A percentile compares a stretch with the other conserved stretches of the same genome.
Conservation (phyloP, 2,797 vertebrate species). For the Danionella dracula region DNA sequence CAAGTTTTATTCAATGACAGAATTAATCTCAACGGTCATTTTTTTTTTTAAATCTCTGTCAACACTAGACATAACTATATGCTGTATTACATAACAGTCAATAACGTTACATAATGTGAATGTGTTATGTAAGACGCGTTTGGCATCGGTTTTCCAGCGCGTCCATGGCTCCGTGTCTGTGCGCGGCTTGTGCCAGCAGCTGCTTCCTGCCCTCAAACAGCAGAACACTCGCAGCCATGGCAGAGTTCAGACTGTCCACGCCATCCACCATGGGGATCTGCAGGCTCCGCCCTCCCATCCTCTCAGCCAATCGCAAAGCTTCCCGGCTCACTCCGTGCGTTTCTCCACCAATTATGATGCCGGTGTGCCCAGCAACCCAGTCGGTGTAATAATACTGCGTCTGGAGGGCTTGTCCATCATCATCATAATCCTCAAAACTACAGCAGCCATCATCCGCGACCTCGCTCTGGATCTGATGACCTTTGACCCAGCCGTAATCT, state of each 20-base stretch:
- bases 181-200: slow-evolving; percentile 36
- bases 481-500: slow-evolving; percentile 64
- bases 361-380: slow-evolving; percentile 73
- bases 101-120: too few species aligned
- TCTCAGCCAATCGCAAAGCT: slow-evolving; percentile 71
- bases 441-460: slow-evolving; percentile 43
- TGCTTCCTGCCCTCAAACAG: slow-evolving; percentile 90
- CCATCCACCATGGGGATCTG: slow-evolving; percentile 77
- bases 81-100: too few species aligned
- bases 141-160: neutral
- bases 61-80: too few species aligned
- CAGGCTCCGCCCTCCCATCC: slow-evolving; percentile 72
- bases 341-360: slow-evolving; percentile 88
- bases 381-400: slow-evolving; percentile 66
- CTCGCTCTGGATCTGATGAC: slow-evolving; percentile 40
- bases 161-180: neutral
- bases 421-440: slow-evolving; percentile 10
- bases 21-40: too few species aligned
- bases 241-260: slow-evolving; percentile 88
- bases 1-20: too few species aligned
- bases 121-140: neutral
- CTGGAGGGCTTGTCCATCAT: slow-evolving; percentile 46
- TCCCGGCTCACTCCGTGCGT: slow-evolving; percentile 79
- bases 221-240: slow-evolving; percentile 85
- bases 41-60: too few species aligned